Evolutionary conservation across 2,888 invertebrate species (phyloP).

Genomic region (Ennomos erosarius): DNA sequence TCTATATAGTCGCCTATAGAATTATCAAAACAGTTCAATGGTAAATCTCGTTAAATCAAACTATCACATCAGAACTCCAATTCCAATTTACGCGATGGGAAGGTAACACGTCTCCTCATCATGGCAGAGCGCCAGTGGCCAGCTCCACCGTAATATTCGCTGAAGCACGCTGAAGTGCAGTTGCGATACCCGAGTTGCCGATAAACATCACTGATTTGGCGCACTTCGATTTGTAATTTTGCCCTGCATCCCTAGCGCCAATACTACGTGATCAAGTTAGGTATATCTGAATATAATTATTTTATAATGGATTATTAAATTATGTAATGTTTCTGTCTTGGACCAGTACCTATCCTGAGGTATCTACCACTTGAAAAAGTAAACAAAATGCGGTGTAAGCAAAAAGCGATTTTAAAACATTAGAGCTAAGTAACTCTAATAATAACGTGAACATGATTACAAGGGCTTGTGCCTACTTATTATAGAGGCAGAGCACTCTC

Average conservation of each 20-base stretch:
- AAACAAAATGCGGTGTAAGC: no score
- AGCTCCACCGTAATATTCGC: constrained; percentile 25
- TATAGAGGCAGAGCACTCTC: no score
- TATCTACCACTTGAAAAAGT: no score
- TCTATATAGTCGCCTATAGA: no score
- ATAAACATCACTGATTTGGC: constrained; percentile 34
- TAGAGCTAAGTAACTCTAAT: no score
- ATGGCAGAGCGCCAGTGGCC: constrained; percentile 36
- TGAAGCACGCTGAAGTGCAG: constrained; percentile 25
- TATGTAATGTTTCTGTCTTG: no score
- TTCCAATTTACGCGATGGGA: constrained; percentile 1
- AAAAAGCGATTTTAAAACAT: no score
- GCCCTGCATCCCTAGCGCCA: constrained; percentile 16
- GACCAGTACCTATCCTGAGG: no score
- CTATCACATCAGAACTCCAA: not conserved
- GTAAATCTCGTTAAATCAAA: not conserved
- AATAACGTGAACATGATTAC: no score
- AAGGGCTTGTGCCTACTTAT: no score
- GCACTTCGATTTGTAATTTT: constrained; percentile 26
- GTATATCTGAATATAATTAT: constrained; percentile 1
- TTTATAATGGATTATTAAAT: no score
- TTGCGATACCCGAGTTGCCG: constrained; percentile 32
- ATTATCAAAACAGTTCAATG: no score
- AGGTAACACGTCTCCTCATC: constrained; percentile 15
- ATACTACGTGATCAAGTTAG: constrained; percentile 1